phyloP scores from a whole-genome alignment of 2,888 invertebrate species.

The Parascotia fuliginaria region DNA sequence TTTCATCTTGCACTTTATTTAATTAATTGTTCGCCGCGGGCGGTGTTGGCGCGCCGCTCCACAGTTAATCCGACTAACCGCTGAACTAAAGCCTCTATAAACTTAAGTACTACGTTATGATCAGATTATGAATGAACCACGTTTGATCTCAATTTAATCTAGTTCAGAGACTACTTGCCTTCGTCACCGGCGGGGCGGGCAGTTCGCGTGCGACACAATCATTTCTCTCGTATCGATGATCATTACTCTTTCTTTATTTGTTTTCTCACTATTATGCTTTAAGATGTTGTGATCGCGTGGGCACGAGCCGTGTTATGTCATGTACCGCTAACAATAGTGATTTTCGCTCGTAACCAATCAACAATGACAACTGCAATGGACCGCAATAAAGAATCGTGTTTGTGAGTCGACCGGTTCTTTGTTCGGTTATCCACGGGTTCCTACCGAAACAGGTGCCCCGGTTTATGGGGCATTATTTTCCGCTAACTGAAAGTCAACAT shows the following conservation, averaged over 20 bases:
- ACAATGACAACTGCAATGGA: conserved; percentile 68
- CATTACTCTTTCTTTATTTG: conserved; percentile 56
- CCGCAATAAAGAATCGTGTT: conserved; percentile 65
- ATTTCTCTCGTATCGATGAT: conserved; percentile 46
- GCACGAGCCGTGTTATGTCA: conserved; percentile 68
- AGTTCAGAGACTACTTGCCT: conserved; percentile 45
- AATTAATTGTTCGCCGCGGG: conserved; percentile 77
- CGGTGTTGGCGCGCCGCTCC: conserved; percentile 40
- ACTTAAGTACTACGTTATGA: conserved; percentile 54
- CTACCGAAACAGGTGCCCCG: conserved; percentile 62
- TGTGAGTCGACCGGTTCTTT: conserved; percentile 61
- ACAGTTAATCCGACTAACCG: conserved; percentile 49
- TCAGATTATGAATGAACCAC: conserved; percentile 71
- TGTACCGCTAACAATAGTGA: conserved; percentile 63
- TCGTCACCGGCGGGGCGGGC: conserved; percentile 16
- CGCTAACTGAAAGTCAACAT: conserved; percentile 40
- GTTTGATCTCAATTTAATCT: conserved; percentile 58
- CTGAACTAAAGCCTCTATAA: conserved; percentile 58
- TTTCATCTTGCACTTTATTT: conserved; percentile 78
- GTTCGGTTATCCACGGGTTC: conserved; percentile 60
- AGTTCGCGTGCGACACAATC: conserved; percentile 40
- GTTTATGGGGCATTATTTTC: conserved; percentile 55
- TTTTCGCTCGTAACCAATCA: conserved; percentile 65
- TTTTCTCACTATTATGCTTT: conserved; percentile 54
- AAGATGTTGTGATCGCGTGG: conserved; percentile 52